Evolutionary conservation across 2,797 vertebrate species (phyloP).

Genomic region (Labeo calbasu): DNA sequence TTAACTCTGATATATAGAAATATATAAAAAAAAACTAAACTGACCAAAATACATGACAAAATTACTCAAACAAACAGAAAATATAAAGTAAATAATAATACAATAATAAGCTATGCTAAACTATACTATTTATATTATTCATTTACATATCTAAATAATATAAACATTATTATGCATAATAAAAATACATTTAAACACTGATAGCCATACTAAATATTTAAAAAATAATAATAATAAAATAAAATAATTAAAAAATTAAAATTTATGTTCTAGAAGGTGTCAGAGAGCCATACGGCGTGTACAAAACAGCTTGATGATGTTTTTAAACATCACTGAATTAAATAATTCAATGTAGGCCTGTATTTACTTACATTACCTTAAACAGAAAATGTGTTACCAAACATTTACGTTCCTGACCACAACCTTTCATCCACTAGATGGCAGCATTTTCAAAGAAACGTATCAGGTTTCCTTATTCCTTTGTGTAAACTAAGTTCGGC

Average conservation of each 20-base stretch:
- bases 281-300: background rate
- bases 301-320: background rate
- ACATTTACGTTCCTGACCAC: background rate
- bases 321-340: background rate
- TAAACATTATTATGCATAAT: background rate
- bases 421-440: conserved; percentile 66
- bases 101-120: background rate
- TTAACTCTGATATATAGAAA: no score
- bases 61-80: background rate
- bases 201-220: background rate
- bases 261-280: background rate
- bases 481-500: background rate
- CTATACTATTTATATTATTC: background rate
- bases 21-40: background rate
- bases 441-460: conserved; percentile 57
- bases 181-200: background rate
- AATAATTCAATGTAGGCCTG: background rate
- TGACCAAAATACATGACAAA: background rate
- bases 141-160: background rate
- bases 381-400: background rate
- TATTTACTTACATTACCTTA: background rate
- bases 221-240: no score
- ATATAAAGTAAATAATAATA: background rate
- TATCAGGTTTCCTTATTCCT: background rate
- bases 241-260: background rate